A percentile compares a stretch with the other conserved stretches of the same genome.
Evolutionary conservation across 2,888 invertebrate genomes (phyloP).

Genomic region (Lasioglossum lativentre): DNA sequence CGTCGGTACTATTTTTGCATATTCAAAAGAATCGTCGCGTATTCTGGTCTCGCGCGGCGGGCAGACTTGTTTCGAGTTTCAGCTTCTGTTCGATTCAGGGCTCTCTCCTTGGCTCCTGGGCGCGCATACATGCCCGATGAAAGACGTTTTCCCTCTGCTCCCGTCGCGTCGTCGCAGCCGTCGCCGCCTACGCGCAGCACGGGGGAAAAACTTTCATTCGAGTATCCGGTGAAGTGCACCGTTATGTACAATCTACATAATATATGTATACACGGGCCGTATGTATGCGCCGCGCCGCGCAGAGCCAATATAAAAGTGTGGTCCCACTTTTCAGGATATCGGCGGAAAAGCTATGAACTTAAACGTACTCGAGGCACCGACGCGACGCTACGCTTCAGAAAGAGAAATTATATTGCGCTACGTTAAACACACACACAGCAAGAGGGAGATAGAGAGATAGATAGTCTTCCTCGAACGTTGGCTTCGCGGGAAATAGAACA

Average conservation of each 20-base stretch:
- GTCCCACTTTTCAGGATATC: constrained; percentile 30
- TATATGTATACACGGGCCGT: constrained; percentile 11
- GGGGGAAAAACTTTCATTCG: constrained; percentile 40
- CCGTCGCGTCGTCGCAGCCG: constrained; percentile 13
- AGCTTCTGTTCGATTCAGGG: constrained; percentile 21
- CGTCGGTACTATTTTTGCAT: neutral
- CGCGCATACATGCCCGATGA: constrained; percentile 20
- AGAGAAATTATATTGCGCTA: constrained; percentile 35
- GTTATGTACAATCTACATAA: constrained; percentile 40
- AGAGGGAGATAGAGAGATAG: neutral
- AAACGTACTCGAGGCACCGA: constrained; percentile 29
- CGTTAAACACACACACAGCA: constrained; percentile 17
- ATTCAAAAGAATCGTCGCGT: neutral
- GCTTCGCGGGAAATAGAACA: neutral
- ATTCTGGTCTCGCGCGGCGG: neutral
- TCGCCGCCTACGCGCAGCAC: neutral
- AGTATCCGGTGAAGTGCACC: constrained; percentile 42
- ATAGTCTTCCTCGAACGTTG: neutral
- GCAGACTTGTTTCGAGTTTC: constrained; percentile 18
- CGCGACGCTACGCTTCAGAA: neutral
- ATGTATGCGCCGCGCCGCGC: neutral
- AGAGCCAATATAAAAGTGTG: constrained; percentile 38
- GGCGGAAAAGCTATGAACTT: constrained; percentile 32
- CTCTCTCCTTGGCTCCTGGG: neutral
- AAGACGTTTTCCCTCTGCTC: constrained; percentile 32